Conservation (phyloP, 2,797 vertebrate species). For the Emys orbicularis region DNA sequence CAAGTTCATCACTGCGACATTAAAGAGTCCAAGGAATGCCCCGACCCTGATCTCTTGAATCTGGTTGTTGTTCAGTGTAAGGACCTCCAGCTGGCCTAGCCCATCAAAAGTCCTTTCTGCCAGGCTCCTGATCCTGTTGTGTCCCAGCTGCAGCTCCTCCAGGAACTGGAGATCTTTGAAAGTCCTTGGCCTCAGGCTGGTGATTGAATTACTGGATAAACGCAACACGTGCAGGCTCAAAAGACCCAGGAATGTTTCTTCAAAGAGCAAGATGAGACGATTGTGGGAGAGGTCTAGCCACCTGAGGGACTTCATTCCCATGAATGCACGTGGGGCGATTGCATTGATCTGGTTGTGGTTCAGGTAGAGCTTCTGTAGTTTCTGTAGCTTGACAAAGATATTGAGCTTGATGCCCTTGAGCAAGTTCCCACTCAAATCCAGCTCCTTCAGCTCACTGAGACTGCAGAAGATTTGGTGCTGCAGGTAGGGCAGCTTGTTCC, state of each 20-base stretch:
- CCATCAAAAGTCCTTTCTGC: slow-evolving; percentile 91
- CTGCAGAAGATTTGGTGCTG: slow-evolving; percentile 92
- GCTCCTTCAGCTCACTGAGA: slow-evolving; percentile 92
- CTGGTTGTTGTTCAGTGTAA: slow-evolving; percentile 92
- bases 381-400: slow-evolving; percentile 90
- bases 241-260: slow-evolving; percentile 93
- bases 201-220: slow-evolving; percentile 91
- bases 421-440: slow-evolving; percentile 92
- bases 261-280: slow-evolving; percentile 86
- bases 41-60: slow-evolving; percentile 89
- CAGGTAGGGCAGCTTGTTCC: slow-evolving; percentile 94
- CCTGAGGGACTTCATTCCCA: slow-evolving; percentile 92
- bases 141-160: slow-evolving; percentile 92
- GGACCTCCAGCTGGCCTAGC: slow-evolving; percentile 91
- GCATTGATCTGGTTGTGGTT: slow-evolving; percentile 91
- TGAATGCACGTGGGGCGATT: slow-evolving; percentile 90
- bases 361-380: slow-evolving; percentile 95
- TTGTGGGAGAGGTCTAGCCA: slow-evolving; percentile 98
- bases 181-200: slow-evolving; percentile 85
- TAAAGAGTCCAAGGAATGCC: slow-evolving; percentile 89
- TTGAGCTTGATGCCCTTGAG: slow-evolving; percentile 93
- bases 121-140: slow-evolving; percentile 89
- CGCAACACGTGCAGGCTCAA: slow-evolving; percentile 92
- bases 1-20: slow-evolving; percentile 93
- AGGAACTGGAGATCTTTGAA: slow-evolving; percentile 95